Percentiles rank a stretch among this genome's conserved stretches.
phyloP scores from a whole-genome alignment of 2,113 vertebrate genomes.

The Burhinus oedicnemus region DNA sequence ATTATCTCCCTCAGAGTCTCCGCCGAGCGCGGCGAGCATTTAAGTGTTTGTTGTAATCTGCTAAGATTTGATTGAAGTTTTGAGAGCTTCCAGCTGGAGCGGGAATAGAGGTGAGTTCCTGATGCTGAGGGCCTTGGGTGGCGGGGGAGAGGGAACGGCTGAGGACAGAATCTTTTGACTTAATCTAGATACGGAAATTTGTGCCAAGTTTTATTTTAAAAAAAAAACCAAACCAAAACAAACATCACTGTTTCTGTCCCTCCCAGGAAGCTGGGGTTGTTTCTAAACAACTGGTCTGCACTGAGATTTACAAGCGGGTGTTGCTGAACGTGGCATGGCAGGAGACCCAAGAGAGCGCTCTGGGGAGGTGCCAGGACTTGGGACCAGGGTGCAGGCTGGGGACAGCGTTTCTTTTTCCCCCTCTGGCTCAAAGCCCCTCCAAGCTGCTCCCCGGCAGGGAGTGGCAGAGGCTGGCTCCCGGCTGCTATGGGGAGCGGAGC shows the following conservation, averaged over 20 bases:
- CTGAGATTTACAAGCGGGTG: background rate
- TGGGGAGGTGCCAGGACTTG: background rate
- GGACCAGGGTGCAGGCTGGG: background rate
- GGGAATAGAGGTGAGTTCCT: background rate
- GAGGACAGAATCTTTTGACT: background rate
- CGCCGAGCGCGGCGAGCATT: background rate
- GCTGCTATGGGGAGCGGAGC: background rate
- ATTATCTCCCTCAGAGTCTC: background rate
- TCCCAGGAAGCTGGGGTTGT: background rate
- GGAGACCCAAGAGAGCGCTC: background rate
- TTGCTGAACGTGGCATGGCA: background rate
- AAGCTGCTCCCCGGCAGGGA: background rate
- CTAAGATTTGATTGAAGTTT: background rate
- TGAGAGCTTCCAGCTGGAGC: conserved; percentile 46
- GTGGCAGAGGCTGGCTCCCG: background rate
- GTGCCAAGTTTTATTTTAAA: background rate
- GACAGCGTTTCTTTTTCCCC: fast-evolving
- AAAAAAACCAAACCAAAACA: background rate
- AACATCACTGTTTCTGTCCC: background rate
- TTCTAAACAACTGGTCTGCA: background rate
- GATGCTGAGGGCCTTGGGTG: background rate
- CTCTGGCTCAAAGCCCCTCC: background rate
- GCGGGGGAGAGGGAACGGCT: background rate
- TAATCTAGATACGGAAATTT: background rate
- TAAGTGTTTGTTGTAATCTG: background rate